Evolutionary conservation across 2,888 invertebrate species (phyloP), one percentile per base, ranked within the genome.

Genomic region (Epinotia brunnichana): DNA sequence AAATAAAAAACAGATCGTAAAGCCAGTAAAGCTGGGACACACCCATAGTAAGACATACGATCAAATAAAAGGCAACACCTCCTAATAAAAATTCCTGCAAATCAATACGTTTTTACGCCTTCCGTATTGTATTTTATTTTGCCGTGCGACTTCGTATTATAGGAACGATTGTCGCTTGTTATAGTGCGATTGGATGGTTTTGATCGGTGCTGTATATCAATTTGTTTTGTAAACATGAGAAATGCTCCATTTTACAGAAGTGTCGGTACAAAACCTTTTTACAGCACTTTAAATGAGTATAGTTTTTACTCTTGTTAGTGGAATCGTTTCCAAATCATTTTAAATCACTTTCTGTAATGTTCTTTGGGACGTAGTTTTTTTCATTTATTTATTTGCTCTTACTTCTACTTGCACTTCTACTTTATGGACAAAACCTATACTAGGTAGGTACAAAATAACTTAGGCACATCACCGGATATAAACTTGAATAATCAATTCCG

Each of bases 51-150:
- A 29, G 69, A 78, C 75, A 77, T 66, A 74, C 74, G 80, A 80
- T 80, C 82, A 88, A 90, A 90, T 91, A 91, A 89, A 87, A 89
- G 90, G 90, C 89, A 89, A 88, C 86, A 88, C 86, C 86, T 88
- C 88, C 92, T 93, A 93, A 93, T 93, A 93, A 93, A 93, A 93
- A 93, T 93, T 92, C 93, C 92, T 85, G 85, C 88, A 91, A 93
- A 93, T 93, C 93, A 93, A 93, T 93, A 92, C 88, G 88, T 91
- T 90, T 89, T 91, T 91, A 90, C 90, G 89, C 90, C 90, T 91
- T 90, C 91, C 90, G 87, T 90, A 90, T 91, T 90, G 90, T 91
- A 91, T 92, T 91, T 90, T 92, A 91, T 91, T 91, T 88, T 91
- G 90, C 90, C 91, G 87, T 88, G 87, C 88, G 92, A 89, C 82